These are phyloP conservation scores for Siphamia tubifer DNA, from an alignment of 2,113 vertebrate species.

Conservation along the genomic window DNA sequence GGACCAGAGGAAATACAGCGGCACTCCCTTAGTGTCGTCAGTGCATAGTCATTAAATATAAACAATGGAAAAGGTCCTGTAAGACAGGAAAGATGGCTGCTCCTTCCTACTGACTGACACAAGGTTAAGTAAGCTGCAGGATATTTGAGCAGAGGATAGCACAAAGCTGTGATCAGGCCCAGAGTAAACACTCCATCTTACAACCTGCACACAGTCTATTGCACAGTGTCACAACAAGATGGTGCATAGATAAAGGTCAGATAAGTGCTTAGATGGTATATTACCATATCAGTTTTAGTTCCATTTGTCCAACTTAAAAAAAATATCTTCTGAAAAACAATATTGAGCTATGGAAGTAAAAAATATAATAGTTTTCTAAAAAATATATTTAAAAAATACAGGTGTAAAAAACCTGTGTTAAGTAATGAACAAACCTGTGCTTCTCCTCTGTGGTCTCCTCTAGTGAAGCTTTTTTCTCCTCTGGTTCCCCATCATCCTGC, in stretches of 20 bases:
- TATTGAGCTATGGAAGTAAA: neutral
- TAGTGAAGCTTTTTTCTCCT: conserved; percentile 75
- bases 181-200: conserved; percentile 52
- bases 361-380: neutral
- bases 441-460: conserved; percentile 77
- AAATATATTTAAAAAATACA: neutral
- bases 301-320: conserved; percentile 18
- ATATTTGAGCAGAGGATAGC: conserved; percentile 67
- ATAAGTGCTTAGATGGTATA: conserved; percentile 15
- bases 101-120: conserved; percentile 39
- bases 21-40: conserved; percentile 51
- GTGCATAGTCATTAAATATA: conserved; percentile 69
- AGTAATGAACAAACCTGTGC: conserved; percentile 79
- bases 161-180: conserved; percentile 20
- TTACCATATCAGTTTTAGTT: conserved; percentile 30
- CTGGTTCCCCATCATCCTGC: conserved; percentile 74
- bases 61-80: conserved; percentile 74
- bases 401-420: neutral
- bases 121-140: conserved; percentile 39
- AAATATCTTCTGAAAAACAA: neutral
- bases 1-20: conserved; percentile 41
- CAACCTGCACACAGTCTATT: conserved; percentile 7
- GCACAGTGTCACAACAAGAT: neutral
- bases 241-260: conserved; percentile 43
- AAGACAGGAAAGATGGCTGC: conserved; percentile 69